Percentiles rank a stretch among this genome's conserved stretches.
Conservation (phyloP, 2,888 invertebrate species). For the Cynaeus angustus region DNA sequence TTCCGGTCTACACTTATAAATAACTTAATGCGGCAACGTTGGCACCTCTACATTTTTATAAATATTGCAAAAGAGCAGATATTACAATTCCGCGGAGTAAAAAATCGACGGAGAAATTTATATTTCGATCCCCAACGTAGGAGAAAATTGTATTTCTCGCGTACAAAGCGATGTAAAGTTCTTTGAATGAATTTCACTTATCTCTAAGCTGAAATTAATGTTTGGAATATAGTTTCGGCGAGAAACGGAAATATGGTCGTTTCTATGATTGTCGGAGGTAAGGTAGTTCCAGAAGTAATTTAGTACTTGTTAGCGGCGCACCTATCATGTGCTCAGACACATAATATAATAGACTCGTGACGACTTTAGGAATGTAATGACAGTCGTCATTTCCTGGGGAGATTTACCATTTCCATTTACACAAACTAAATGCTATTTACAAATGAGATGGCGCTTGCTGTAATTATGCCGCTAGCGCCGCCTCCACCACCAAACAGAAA, state of each 20-base stretch:
- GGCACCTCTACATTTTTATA: not conserved
- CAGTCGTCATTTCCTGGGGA: slow-evolving; percentile 49
- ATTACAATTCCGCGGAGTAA: slow-evolving; percentile 13
- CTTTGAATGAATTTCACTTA: slow-evolving; percentile 35
- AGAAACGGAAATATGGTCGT: slow-evolving; percentile 29
- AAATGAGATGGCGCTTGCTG: slow-evolving; percentile 29
- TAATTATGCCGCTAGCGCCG: slow-evolving; percentile 30
- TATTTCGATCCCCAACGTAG: slow-evolving; percentile 12
- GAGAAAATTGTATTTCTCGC: slow-evolving; percentile 36
- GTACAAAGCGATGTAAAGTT: slow-evolving; percentile 27
- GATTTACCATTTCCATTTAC: slow-evolving; percentile 51
- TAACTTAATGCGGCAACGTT: not conserved
- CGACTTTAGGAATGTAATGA: slow-evolving; percentile 48
- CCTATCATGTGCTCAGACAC: slow-evolving; percentile 45
- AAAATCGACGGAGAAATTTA: slow-evolving; percentile 15
- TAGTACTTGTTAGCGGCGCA: slow-evolving; percentile 43
- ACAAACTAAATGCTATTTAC: slow-evolving; percentile 48
- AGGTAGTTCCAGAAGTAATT: slow-evolving; percentile 38
- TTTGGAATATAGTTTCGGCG: slow-evolving; percentile 34
- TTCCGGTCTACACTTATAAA: not conserved
- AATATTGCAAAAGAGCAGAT: slow-evolving; percentile 15
- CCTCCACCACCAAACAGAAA: not conserved
- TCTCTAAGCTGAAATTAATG: slow-evolving; percentile 43
- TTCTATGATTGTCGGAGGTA: slow-evolving; percentile 18
- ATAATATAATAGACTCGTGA: slow-evolving; percentile 50